Base-by-base conservation (phyloP, 2,797 vertebrate genomes). In the Megalops cyprinoides region DNA sequence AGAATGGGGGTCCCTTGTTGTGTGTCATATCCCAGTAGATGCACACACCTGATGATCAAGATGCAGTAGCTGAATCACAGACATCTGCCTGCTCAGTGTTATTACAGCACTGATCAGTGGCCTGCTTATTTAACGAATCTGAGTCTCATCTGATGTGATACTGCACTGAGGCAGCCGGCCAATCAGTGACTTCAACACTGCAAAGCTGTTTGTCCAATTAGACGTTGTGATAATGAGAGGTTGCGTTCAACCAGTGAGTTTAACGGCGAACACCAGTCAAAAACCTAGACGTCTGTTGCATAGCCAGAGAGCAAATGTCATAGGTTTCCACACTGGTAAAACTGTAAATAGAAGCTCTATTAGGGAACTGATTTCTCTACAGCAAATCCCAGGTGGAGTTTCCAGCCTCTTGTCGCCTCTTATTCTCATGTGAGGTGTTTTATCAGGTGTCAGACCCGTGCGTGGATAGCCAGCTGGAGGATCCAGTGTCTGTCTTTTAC, bases 251-350 rank as follows among this genome's bases (percentile, higher is more conserved):
- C 25, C 28, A 34, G 53, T 31, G 5, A 44, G 28, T n/a, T 42
- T 42, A 51, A 73, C 25, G n/a, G 39, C 9, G 25, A 69, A 8
- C 49, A 39, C 5, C 60, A 73, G 8, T 34, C 34, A 49, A 28
- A 4, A 49, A 37, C 44, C 53, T 62, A 28, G 71, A n/a, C 28
- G 28, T 42, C 23, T 6, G 20, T 53, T n/a, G 14, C 42, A 81
- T 44, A 60, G 46, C 74, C 71, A 51, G 44, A 51, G 48, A 62
- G 49, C 46, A 58, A 77, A 77, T 55, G 53, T 58, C 39, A 23
- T 2, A 49, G 58, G 31, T 53, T 37, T 56, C 51, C 7, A 51
- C 31, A 31, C 14, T 49, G 73, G 62, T 46, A 81, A 76, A 46
- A 76, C 42, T 48, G 48, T 3, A 44, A 28, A 28, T 18, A 46